These are phyloP conservation scores for Galago senegalensis DNA, from an alignment of 2,797 vertebrate species.

Conservation along the genomic window DNA sequence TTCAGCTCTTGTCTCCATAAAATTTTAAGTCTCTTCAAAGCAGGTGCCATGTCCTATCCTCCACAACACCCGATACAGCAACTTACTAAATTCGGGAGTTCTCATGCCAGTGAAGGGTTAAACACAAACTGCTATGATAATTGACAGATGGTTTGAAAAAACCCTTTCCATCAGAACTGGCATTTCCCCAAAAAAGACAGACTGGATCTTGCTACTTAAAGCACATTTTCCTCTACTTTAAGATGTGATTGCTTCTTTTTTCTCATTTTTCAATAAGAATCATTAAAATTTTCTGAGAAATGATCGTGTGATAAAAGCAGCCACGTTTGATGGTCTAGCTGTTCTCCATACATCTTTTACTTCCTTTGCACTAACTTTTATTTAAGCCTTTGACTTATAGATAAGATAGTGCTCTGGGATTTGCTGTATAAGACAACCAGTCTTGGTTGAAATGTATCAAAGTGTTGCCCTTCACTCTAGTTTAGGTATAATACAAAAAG, in stretches of 20 bases:
- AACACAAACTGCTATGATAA: slow-evolving; percentile 45
- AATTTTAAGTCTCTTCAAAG: slow-evolving; percentile 26
- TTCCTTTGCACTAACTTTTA: slow-evolving; percentile 58
- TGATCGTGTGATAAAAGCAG: neutral
- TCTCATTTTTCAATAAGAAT: slow-evolving; percentile 53
- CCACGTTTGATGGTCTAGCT: slow-evolving; percentile 28
- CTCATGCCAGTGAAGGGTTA: slow-evolving; percentile 44
- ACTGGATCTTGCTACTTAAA: slow-evolving; percentile 71
- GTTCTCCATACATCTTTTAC: neutral
- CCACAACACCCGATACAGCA: neutral
- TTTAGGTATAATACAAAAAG: slow-evolving; percentile 15
- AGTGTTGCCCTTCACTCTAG: neutral
- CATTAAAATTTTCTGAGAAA: slow-evolving; percentile 69
- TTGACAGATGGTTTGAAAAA: slow-evolving; percentile 72
- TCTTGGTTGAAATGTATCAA: neutral
- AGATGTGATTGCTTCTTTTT: slow-evolving; percentile 54
- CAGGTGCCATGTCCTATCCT: neutral
- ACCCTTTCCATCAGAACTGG: slow-evolving; percentile 61
- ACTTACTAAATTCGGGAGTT: neutral
- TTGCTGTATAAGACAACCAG: slow-evolving; percentile 13
- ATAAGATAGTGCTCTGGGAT: slow-evolving; percentile 6
- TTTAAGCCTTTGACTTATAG: slow-evolving; percentile 42
- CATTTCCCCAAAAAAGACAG: slow-evolving; percentile 69
- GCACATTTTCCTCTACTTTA: slow-evolving; percentile 71
- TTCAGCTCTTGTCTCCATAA: slow-evolving; percentile 39